These are phyloP conservation scores for Tinea semifulvella DNA, from an alignment of 2,888 invertebrate species.

Conservation along the genomic window DNA sequence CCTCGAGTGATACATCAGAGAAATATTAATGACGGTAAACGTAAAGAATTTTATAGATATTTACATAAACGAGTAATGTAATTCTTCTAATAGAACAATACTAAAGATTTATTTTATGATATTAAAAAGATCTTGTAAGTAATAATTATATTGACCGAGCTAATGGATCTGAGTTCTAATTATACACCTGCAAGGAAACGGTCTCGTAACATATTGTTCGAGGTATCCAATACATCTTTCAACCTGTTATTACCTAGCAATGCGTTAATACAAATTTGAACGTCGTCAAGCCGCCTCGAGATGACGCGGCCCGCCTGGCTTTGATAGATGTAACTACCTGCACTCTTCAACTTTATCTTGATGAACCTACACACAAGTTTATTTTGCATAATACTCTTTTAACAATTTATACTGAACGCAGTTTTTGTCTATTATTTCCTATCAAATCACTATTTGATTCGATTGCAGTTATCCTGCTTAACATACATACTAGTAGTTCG, in stretches of 20 bases:
- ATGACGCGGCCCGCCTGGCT: slow-evolving; percentile 29
- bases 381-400: background rate
- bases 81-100: too few species aligned
- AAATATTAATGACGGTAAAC: background rate
- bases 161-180: background rate
- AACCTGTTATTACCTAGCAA: slow-evolving; percentile 34
- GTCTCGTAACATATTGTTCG: slow-evolving; percentile 32
- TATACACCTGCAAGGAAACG: slow-evolving; percentile 1
- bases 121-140: background rate
- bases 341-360: background rate
- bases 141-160: slow-evolving; percentile 2
- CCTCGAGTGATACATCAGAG: slow-evolving; percentile 3
- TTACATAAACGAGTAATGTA: too few species aligned
- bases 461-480: background rate
- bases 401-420: too few species aligned
- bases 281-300: slow-evolving; percentile 14
- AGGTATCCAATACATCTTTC: slow-evolving; percentile 27
- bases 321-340: slow-evolving; percentile 29
- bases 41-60: background rate
- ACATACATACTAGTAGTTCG: slow-evolving; percentile 20
- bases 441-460: slow-evolving; percentile 5
- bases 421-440: too few species aligned
- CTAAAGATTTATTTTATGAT: background rate
- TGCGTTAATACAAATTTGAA: slow-evolving; percentile 27
- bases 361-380: background rate